Evolutionary conservation across 2,888 invertebrate genomes (phyloP).

Genomic region (Perithous albicinctus): DNA sequence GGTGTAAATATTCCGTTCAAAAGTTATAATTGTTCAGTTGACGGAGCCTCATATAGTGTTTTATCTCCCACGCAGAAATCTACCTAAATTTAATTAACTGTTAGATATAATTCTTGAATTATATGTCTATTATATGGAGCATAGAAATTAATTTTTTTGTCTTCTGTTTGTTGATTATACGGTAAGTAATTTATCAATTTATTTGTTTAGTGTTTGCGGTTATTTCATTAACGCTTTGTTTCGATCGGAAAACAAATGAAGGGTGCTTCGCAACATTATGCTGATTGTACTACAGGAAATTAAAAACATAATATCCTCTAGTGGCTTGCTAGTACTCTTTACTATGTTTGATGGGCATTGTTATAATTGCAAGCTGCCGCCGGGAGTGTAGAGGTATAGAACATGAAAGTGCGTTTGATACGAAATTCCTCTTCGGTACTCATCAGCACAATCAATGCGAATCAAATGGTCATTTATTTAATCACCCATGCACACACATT

Average conservation of each 20-base stretch:
- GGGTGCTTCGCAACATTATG: neutral
- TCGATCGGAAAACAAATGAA: neutral
- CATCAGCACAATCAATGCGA: neutral
- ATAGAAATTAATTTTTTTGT: neutral
- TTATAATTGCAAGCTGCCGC: slow-evolving; percentile 16
- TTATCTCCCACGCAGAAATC: too few relatives aligned
- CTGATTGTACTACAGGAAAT: neutral
- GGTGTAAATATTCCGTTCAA: too few relatives aligned
- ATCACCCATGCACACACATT: neutral
- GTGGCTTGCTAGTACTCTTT: neutral
- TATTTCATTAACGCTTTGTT: neutral
- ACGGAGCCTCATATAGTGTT: too few relatives aligned
- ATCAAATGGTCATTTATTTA: slow-evolving; percentile 20
- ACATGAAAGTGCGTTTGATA: slow-evolving; percentile 11
- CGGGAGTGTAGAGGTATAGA: neutral
- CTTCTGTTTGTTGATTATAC: neutral
- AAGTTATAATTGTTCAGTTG: too few relatives aligned
- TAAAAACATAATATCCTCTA: neutral
- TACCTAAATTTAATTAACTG: too few relatives aligned
- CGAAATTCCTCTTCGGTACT: neutral
- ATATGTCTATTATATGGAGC: neutral
- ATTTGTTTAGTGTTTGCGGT: neutral
- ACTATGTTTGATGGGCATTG: neutral
- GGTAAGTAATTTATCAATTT: neutral
- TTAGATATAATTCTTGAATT: too few relatives aligned